A percentile compares a stretch with the other conserved stretches of the same genome.
Conservation (phyloP, 2,113 vertebrate species). For the Dascyllus trimaculatus region DNA sequence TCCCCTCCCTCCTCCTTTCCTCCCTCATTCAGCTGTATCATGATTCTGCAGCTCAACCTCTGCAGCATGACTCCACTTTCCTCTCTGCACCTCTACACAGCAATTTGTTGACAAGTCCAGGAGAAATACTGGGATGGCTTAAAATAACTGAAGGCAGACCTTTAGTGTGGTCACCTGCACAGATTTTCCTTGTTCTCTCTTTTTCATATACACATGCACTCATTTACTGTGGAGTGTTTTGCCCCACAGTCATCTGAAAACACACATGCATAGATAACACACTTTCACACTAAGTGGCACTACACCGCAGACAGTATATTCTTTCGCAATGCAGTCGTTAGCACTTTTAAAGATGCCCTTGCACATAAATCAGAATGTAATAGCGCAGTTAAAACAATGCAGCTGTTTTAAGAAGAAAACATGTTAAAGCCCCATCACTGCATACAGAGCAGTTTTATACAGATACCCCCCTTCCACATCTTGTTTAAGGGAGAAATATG, state of each 20-base stretch:
- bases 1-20: not conserved
- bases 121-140: conserved; percentile 38
- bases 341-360: not conserved
- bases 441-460: not conserved
- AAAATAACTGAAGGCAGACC: conserved; percentile 35
- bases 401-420: not conserved
- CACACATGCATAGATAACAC: not conserved
- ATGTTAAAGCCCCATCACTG: not conserved
- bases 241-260: not conserved
- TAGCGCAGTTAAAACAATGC: not conserved
- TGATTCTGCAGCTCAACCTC: conserved; percentile 76
- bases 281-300: not conserved
- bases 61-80: conserved; percentile 76
- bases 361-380: not conserved
- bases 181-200: not conserved
- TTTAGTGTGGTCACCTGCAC: not conserved
- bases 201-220: not conserved
- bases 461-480: no score
- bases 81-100: conserved; percentile 54
- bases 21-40: conserved; percentile 62
- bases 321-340: conserved; percentile 7
- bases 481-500: no score
- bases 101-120: conserved; percentile 32
- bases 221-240: not conserved
- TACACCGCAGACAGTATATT: conserved; percentile 1